Percentiles rank a stretch among this genome's conserved stretches.
These are phyloP conservation scores for Noctuana brunneofusca DNA, from an alignment of 2,888 invertebrate species.

Conservation along the genomic window DNA sequence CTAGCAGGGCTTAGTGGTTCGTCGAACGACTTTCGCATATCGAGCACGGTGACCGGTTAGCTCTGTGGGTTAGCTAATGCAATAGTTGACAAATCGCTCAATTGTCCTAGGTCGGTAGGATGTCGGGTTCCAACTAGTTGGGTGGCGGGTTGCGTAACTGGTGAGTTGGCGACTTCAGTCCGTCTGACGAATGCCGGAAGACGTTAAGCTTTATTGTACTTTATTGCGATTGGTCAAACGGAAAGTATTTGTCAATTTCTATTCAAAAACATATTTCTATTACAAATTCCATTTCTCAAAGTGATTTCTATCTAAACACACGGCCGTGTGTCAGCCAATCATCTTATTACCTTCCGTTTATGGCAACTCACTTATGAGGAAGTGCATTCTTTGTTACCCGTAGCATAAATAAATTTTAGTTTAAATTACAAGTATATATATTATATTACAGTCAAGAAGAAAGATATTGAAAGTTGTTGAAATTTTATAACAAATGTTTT, in stretches of 20 bases:
- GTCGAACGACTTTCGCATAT: slow-evolving; percentile 42
- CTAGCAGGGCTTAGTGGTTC: slow-evolving; percentile 29
- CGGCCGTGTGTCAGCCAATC: too few species aligned
- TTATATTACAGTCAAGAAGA: too few species aligned
- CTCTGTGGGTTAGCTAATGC: too few species aligned
- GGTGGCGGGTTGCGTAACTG: slow-evolving; percentile 70
- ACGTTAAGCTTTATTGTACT: slow-evolving; percentile 70
- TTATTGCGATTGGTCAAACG: slow-evolving; percentile 68
- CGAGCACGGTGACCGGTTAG: slow-evolving; percentile 65
- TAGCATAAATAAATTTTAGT: too few species aligned
- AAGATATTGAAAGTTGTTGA: too few species aligned
- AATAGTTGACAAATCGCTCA: slow-evolving; percentile 80
- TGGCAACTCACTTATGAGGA: too few species aligned
- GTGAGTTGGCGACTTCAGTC: slow-evolving; percentile 53
- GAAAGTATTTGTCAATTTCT: slow-evolving; percentile 58
- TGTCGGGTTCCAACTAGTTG: slow-evolving; percentile 62
- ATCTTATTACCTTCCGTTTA: not conserved
- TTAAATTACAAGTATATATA: too few species aligned
- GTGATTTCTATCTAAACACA: slow-evolving; percentile 39
- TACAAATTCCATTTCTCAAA: slow-evolving; percentile 26
- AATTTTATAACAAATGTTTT: too few species aligned
- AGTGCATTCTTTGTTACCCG: too few species aligned
- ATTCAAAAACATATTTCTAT: slow-evolving; percentile 51
- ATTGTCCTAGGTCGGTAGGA: slow-evolving; percentile 69
- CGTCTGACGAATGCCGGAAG: slow-evolving; percentile 75